Evolutionary conservation across 2,797 vertebrate genomes (phyloP).

Genomic region (Fistularia commersonii): DNA sequence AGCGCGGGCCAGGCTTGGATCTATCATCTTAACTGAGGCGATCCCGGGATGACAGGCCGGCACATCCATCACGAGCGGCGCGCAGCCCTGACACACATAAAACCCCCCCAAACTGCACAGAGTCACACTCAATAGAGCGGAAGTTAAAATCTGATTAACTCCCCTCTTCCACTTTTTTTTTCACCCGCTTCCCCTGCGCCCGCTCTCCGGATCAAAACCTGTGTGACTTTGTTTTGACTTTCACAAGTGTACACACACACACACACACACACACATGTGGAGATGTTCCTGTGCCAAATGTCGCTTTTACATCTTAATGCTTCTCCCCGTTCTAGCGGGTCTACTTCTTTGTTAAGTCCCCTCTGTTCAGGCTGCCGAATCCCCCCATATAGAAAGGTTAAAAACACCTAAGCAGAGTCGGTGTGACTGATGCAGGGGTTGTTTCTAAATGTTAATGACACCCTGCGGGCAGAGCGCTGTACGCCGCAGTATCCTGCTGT

Average conservation of each 20-base stretch:
- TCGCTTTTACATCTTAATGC: conserved; percentile 42
- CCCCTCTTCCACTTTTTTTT: conserved; percentile 9
- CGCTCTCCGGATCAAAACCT: conserved; percentile 12
- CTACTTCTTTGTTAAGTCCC: conserved; percentile 59
- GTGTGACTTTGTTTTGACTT: conserved; percentile 51
- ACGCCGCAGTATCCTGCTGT: conserved; percentile 44
- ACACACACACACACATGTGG: conserved; percentile 21
- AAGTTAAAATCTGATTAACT: conserved; percentile 12
- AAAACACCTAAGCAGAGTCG: conserved; percentile 75
- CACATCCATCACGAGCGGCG: conserved; percentile 45
- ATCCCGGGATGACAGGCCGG: conserved; percentile 39
- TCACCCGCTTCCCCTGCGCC: too few relatives aligned
- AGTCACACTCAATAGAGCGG: conserved; percentile 29
- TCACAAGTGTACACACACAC: conserved; percentile 12
- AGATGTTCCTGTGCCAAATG: conserved; percentile 36
- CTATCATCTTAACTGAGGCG: conserved; percentile 60
- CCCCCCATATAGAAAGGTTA: conserved; percentile 73
- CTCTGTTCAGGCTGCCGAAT: conserved; percentile 52
- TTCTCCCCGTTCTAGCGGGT: conserved; percentile 36
- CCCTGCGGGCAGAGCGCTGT: conserved; percentile 65
- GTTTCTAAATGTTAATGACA: conserved; percentile 82
- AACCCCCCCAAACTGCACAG: conserved; percentile 27
- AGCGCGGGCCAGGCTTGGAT: conserved; percentile 29
- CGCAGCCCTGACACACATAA: conserved; percentile 34
- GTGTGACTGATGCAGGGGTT: conserved; percentile 71